Conservation (phyloP, 2,888 invertebrate genomes). For the Camponotus fellah region DNA sequence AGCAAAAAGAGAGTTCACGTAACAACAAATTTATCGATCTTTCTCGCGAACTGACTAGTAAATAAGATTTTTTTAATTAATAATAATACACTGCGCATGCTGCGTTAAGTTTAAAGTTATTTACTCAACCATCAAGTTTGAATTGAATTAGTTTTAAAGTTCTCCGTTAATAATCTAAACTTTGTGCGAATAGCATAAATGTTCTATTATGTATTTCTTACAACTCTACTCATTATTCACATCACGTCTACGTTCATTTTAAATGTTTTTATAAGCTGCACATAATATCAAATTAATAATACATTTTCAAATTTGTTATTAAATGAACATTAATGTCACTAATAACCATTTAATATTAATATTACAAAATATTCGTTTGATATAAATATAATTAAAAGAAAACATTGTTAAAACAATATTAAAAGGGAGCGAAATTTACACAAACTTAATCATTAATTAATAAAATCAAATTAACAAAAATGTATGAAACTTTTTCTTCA, state of each 20-base stretch:
- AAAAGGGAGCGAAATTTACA: not conserved
- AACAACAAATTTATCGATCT: conserved; percentile 22
- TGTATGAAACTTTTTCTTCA: not conserved
- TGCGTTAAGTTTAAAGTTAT: conserved; percentile 11
- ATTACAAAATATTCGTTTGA: not conserved
- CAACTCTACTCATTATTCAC: not conserved
- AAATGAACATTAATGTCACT: not conserved
- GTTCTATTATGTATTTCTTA: not conserved
- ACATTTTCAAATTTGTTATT: not conserved
- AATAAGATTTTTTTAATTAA: conserved; percentile 26
- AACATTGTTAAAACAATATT: not conserved
- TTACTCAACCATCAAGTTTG: conserved; percentile 10
- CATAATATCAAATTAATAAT: not conserved
- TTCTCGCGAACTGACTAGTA: not conserved
- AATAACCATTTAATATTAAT: not conserved
- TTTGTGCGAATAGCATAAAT: not conserved
- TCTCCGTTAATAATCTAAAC: conserved; percentile 11
- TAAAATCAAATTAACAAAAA: not conserved
- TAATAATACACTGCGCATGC: not conserved
- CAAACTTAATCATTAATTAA: conserved; percentile 2
- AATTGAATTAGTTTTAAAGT: conserved; percentile 19
- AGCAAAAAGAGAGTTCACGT: conserved; percentile 11
- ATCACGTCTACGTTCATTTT: not conserved
- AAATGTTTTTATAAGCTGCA: not conserved
- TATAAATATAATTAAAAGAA: not conserved